phyloP scores from a whole-genome alignment of 1,140 invertebrate genomes.

The Ridgeia piscesae region DNA sequence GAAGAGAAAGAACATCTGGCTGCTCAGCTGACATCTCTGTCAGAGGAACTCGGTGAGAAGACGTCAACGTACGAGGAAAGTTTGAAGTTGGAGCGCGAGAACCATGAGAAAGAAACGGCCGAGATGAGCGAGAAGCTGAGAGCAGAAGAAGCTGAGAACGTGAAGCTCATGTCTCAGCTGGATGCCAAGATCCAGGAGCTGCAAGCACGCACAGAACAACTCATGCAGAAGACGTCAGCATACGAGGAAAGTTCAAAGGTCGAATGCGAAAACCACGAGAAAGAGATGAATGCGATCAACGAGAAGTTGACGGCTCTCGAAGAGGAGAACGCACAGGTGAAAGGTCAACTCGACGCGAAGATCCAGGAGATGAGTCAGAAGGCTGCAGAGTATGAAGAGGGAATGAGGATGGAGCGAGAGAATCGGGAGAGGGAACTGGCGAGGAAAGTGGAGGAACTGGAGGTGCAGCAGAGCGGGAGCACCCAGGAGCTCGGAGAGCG shows the following conservation, averaged over 20 bases:
- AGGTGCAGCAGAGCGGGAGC: conserved; percentile 28
- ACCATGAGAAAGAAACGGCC: conserved; percentile 20
- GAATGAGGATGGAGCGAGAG: neutral
- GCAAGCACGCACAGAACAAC: neutral
- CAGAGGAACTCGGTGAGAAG: conserved; percentile 16
- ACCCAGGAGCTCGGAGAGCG: conserved; percentile 17
- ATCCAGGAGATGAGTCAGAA: neutral
- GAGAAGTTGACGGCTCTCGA: neutral
- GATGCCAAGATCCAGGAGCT: neutral
- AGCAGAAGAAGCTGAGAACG: neutral
- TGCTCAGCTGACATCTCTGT: conserved; percentile 8
- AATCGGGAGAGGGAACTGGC: neutral
- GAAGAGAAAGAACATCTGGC: neutral
- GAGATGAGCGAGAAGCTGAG: neutral
- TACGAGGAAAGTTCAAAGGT: neutral
- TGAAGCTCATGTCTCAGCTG: neutral
- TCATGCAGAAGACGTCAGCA: neutral
- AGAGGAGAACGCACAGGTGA: neutral
- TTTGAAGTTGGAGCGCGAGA: conserved; percentile 23
- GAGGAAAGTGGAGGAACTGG: conserved; percentile 22
- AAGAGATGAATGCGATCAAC: neutral
- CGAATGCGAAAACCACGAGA: neutral
- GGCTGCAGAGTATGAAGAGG: conserved; percentile 13
- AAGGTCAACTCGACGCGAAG: neutral
- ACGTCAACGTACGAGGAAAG: conserved; percentile 21